Conservation (phyloP, 2,888 invertebrate species). For the Mythimna lalbum region DNA sequence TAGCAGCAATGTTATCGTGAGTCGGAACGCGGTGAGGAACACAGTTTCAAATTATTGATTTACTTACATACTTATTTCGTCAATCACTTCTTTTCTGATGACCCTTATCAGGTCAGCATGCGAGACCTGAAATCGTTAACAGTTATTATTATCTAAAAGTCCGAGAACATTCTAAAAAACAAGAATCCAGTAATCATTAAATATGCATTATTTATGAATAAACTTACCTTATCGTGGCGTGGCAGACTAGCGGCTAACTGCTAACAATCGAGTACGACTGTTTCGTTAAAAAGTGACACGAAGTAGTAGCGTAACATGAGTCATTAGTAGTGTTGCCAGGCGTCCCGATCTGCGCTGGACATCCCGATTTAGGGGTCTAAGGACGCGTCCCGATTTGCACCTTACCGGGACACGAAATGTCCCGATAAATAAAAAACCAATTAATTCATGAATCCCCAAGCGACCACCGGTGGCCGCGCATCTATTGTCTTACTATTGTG, state of each 20-base stretch:
- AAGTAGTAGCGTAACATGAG: neutral
- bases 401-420: too few relatives aligned
- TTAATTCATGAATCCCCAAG: too few relatives aligned
- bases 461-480: too few relatives aligned
- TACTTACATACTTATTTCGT: neutral
- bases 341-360: too few relatives aligned
- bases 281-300: neutral
- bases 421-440: too few relatives aligned
- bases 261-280: neutral
- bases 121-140: neutral
- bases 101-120: too few relatives aligned
- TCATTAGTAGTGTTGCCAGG: too few relatives aligned
- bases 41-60: neutral
- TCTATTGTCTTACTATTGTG: too few relatives aligned
- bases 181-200: neutral
- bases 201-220: slow-evolving; percentile 7
- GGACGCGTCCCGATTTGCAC: too few relatives aligned
- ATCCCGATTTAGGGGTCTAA: too few relatives aligned
- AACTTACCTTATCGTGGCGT: slow-evolving; percentile 15
- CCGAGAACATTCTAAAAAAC: neutral
- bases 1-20: too few relatives aligned
- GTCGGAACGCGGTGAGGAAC: too few relatives aligned
- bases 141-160: slow-evolving; percentile 2
- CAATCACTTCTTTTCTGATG: neutral
- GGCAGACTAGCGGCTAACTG: neutral